Conservation (phyloP, 1,140 invertebrate species). For the Dolichoris vasculosae region DNA sequence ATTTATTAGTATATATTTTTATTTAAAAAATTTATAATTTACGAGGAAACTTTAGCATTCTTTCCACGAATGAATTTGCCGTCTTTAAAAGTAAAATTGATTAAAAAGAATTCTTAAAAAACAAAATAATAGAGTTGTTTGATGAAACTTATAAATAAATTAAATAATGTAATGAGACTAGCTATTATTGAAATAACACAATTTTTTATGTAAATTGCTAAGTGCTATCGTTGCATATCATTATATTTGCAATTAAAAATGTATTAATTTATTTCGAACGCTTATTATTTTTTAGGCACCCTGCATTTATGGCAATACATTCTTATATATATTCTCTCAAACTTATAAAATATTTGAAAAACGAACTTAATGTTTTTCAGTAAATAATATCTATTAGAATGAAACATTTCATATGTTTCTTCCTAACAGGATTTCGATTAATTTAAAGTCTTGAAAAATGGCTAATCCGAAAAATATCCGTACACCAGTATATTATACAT, state of each 20-base stretch:
- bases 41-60: conserved; percentile 14
- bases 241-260: conserved; percentile 44
- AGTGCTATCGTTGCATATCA: conserved; percentile 45
- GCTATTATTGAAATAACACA: conserved; percentile 63
- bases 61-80: conserved; percentile 35
- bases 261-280: conserved; percentile 48
- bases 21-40: neutral
- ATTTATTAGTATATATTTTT: neutral
- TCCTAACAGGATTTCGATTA: too few relatives aligned
- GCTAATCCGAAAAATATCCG: too few relatives aligned
- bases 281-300: conserved; percentile 60
- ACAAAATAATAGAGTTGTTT: too few relatives aligned
- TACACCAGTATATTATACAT: too few relatives aligned
- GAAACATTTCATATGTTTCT: too few relatives aligned
- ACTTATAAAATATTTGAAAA: neutral
- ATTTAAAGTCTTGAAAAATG: too few relatives aligned
- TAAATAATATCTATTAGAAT: neutral
- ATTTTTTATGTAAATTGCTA: conserved; percentile 43
- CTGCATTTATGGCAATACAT: conserved; percentile 59
- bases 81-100: conserved; percentile 28
- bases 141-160: conserved; percentile 59
- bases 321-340: conserved; percentile 6
- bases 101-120: conserved; percentile 57
- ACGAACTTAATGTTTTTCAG: neutral
- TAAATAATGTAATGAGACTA: conserved; percentile 63